These are phyloP conservation scores for Amphiprion percula DNA, from an alignment of 2,113 vertebrate genomes.

Conservation along the genomic window DNA sequence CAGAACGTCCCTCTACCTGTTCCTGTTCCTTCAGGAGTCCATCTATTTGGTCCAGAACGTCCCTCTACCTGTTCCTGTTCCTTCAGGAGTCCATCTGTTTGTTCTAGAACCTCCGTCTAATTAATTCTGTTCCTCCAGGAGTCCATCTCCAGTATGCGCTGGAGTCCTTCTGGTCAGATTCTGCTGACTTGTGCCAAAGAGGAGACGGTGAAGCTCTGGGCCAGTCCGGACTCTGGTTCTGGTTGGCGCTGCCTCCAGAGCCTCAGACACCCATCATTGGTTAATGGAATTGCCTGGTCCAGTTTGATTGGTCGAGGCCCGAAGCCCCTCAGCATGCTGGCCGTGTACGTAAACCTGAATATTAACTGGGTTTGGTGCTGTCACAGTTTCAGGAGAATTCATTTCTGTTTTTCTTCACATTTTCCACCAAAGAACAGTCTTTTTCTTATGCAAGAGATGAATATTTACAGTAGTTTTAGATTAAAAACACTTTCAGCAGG, in stretches of 20 bases:
- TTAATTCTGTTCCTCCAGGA: constrained; percentile 82
- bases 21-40: too few relatives aligned
- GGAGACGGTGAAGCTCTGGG: constrained; percentile 94
- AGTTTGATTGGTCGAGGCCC: constrained; percentile 86
- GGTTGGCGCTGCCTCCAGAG: constrained; percentile 90
- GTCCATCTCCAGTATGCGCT: constrained; percentile 90
- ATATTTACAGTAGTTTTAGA: too few relatives aligned
- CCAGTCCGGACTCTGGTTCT: constrained; percentile 70
- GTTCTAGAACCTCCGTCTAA: too few relatives aligned
- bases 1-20: too few relatives aligned
- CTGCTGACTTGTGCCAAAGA: constrained; percentile 96
- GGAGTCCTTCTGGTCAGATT: constrained; percentile 92
- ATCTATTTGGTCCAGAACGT: too few relatives aligned
- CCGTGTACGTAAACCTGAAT: constrained; percentile 87
- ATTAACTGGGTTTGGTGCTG: not conserved
- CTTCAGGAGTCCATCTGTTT: too few relatives aligned
- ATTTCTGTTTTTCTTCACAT: too few relatives aligned
- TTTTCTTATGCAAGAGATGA: too few relatives aligned
- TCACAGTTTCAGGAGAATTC: too few relatives aligned
- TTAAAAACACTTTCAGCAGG: too few relatives aligned
- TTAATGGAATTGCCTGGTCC: constrained; percentile 93
- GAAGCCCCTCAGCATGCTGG: constrained; percentile 89
- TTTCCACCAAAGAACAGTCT: too few relatives aligned
- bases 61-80: too few relatives aligned
- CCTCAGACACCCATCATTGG: constrained; percentile 88